Evolutionary conservation across 2,797 vertebrate species (phyloP), one percentile per base, ranked within the genome.

Genomic region (Cuculus canorus): DNA sequence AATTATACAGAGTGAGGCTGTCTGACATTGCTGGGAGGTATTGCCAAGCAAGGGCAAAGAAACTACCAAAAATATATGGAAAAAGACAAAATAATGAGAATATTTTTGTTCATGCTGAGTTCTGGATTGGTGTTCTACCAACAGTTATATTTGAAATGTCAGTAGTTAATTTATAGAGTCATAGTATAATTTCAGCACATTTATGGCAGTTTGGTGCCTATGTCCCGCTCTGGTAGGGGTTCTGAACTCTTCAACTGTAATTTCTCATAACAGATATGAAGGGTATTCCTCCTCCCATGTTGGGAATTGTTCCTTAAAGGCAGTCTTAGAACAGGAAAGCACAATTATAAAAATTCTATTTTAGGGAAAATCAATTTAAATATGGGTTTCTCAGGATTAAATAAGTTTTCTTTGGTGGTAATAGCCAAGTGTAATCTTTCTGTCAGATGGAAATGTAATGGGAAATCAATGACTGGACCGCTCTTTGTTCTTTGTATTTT

Each of bases 361-460:
- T 95, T 70, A 86, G 77, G 56, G 45, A 77, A 90, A 86, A 92
- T 94, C 92, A 92, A 90, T 96, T 63, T 80, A 84, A 86, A 73
- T 88, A 77, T 33, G 48, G 76, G 56, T 73, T 94, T 53, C 60
- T 17, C 48, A 86, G 92, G 82, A 86, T 92, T 82, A 90, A 92
- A 61, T 22, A 90, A 69, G 47, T 75, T 90, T 39, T 71, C 30
- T 60, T 82, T 63, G 39, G 69, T 94, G 59, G 65, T 76, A 82
- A 69, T 84, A 90, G 72, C 85, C 59, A 84, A 88, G 52, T 53
- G 73, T 66, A 70, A 85, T 83, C 53, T 92, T 83, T 78, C 84
- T 52, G n/a, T 89, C 69, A 35, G 56, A 90, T 96, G 60, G 73
- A 94, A 93, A 84, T 45, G 30, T 69, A 93, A 92, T 91, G 77